Evolutionary conservation across 1,140 invertebrate genomes (phyloP).

Genomic region (Cherax destructor): DNA sequence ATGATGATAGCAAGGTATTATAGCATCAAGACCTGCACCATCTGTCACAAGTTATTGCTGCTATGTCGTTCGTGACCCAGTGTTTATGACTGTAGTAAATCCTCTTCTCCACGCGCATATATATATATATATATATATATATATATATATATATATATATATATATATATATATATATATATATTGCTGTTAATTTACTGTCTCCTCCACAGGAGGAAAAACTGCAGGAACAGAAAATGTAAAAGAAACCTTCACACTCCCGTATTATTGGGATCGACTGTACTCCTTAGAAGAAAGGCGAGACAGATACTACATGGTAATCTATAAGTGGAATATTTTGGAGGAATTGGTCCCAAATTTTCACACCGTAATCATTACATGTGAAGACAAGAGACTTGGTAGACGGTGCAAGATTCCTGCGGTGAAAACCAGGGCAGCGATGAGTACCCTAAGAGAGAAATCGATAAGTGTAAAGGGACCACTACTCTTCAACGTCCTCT

Average conservation of each 20-base stretch:
- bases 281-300: not conserved
- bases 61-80: no score
- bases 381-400: no score
- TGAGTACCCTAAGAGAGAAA: no score
- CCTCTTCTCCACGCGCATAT: not conserved
- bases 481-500: no score
- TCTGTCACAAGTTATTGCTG: no score
- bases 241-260: not conserved
- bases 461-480: no score
- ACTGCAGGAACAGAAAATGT: not conserved
- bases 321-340: not conserved
- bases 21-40: no score
- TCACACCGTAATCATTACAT: no score
- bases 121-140: slow-evolving; percentile 35
- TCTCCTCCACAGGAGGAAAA: not conserved
- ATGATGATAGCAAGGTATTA: no score
- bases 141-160: slow-evolving; percentile 27
- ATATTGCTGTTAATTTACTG: not conserved
- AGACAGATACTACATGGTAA: not conserved
- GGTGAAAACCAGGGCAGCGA: no score
- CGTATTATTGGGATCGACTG: not conserved
- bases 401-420: no score
- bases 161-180: slow-evolving; percentile 18
- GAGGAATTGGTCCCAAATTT: not conserved
- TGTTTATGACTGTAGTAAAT: not conserved